Conservation (phyloP, 2,888 invertebrate genomes). For the Patella depressa region DNA sequence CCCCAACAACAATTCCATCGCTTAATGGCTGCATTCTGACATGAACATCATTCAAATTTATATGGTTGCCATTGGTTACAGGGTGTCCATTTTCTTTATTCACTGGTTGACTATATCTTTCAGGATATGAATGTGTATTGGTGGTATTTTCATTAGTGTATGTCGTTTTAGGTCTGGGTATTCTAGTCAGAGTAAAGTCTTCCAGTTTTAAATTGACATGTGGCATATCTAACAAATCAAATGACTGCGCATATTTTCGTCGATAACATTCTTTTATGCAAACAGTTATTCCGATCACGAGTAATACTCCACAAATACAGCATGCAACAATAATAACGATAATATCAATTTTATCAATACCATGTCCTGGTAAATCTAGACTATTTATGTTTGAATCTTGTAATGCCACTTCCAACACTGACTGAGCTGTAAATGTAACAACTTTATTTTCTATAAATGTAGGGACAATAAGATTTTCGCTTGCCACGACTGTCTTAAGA, state of each 20-base stretch:
- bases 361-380: conserved; percentile 18
- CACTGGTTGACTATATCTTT: conserved; percentile 23
- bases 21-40: conserved; percentile 44
- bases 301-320: conserved; percentile 45
- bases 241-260: conserved; percentile 49
- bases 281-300: conserved; percentile 45
- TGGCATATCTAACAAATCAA: conserved; percentile 51
- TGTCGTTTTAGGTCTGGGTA: conserved; percentile 49
- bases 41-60: conserved; percentile 38
- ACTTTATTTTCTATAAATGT: conserved; percentile 35
- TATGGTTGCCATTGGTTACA: conserved; percentile 12
- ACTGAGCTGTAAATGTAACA: conserved; percentile 30
- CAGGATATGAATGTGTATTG: conserved; percentile 30
- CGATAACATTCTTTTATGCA: conserved; percentile 50
- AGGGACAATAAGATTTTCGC: conserved; percentile 29
- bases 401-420: conserved; percentile 27
- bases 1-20: conserved; percentile 49
- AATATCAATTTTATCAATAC: conserved; percentile 47
- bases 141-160: conserved; percentile 45
- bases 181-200: conserved; percentile 56
- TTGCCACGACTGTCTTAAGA: conserved; percentile 11
- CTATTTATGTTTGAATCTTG: conserved; percentile 10
- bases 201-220: conserved; percentile 50
- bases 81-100: conserved; percentile 17
- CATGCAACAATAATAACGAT: conserved; percentile 55